Percentiles rank a stretch among this genome's conserved stretches.
These are phyloP conservation scores for Rhodinocichla rosea DNA, from an alignment of 2,113 vertebrate species.

Conservation along the genomic window DNA sequence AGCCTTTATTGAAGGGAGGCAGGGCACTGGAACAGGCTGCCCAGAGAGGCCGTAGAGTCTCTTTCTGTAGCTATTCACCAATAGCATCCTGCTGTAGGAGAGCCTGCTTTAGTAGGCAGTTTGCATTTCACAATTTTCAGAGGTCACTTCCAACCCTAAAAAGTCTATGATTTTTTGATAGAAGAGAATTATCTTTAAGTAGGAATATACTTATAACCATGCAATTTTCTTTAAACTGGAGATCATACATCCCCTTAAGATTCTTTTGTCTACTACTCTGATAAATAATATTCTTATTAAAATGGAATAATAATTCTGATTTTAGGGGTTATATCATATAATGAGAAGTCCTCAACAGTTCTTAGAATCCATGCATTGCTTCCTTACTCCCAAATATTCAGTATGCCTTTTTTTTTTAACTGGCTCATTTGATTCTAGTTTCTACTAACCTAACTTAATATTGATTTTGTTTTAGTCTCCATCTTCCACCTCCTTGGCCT, in stretches of 20 bases:
- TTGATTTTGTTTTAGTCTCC: conserved; percentile 53
- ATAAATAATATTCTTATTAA: neutral
- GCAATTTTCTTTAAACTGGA: neutral
- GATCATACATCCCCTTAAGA: neutral
- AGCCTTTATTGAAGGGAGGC: neutral
- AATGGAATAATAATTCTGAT: neutral
- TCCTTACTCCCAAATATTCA: neutral
- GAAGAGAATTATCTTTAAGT: neutral
- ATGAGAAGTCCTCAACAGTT: neutral
- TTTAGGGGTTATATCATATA: neutral
- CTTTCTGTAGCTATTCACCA: neutral
- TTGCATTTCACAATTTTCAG: neutral
- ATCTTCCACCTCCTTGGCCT: conserved; percentile 19
- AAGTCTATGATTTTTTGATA: neutral
- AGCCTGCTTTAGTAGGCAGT: neutral
- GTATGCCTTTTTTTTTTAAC: neutral
- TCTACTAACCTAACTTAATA: conserved; percentile 37
- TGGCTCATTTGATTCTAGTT: neutral
- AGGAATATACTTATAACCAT: neutral
- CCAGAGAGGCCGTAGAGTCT: neutral
- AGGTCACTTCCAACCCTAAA: neutral
- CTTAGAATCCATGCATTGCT: neutral
- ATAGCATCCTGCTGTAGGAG: neutral
- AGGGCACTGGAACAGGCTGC: neutral
- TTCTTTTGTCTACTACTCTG: neutral